Percentiles rank a stretch among this genome's conserved stretches.
These are phyloP conservation scores for Philereme vetulata DNA, from an alignment of 2,888 invertebrate species.

Conservation along the genomic window DNA sequence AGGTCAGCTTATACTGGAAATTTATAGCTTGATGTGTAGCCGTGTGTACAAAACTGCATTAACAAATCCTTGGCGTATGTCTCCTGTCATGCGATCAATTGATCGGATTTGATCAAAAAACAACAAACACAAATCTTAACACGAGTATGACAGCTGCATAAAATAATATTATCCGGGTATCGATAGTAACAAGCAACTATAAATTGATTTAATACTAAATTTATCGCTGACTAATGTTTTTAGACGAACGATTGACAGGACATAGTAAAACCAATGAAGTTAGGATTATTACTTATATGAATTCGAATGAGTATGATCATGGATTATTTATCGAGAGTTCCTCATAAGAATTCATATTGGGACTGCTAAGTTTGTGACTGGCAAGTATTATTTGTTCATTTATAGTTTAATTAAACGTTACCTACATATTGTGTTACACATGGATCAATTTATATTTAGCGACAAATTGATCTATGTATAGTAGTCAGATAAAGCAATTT, in stretches of 20 bases:
- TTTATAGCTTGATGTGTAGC: too few relatives aligned
- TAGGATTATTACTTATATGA: conserved; percentile 8
- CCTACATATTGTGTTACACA: too few relatives aligned
- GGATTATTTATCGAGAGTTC: too few relatives aligned
- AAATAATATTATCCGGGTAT: conserved; percentile 39
- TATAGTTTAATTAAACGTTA: too few relatives aligned
- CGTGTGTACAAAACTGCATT: conserved; percentile 3
- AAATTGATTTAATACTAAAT: conserved; percentile 35
- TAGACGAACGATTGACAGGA: conserved; percentile 49
- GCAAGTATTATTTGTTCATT: too few relatives aligned
- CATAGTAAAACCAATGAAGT: conserved; percentile 20
- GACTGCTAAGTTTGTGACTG: too few relatives aligned
- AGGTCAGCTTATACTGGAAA: too few relatives aligned
- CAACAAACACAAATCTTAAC: conserved; percentile 22
- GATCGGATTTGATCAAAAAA: conserved; percentile 21
- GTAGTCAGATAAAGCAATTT: too few relatives aligned
- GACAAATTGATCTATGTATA: too few relatives aligned
- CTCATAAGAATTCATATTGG: too few relatives aligned
- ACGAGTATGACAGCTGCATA: conserved; percentile 35
- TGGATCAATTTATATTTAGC: too few relatives aligned
- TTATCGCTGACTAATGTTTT: conserved; percentile 55
- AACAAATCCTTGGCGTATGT: conserved; percentile 26
- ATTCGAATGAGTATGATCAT: too few relatives aligned
- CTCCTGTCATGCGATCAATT: conserved; percentile 27
- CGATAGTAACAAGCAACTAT: conserved; percentile 29